Evolutionary conservation across 30 jellyfish, hydroid and myxozoan genomes (phyloP), one percentile per base, ranked within the genome.

Genomic region (Nemopilema nomurai): DNA sequence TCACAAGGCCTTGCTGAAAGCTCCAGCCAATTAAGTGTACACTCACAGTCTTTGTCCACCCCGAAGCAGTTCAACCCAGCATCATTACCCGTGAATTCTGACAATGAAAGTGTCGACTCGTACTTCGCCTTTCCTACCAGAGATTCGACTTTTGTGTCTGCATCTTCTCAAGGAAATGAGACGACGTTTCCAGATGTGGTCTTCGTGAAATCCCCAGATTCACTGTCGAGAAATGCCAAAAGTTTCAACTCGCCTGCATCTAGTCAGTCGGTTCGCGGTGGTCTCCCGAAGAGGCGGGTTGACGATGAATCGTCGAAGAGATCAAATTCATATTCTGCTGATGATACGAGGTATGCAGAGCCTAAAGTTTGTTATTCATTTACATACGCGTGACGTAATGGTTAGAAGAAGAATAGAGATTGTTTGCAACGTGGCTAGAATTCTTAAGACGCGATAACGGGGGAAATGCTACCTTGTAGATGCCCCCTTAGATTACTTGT

Each of bases 81-180:
- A 22, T 18, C 8, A 9, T 16, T 67, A 9, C 52, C 64, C 64
- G 25, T 32, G 49, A 74, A 71, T 23, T 83, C 92, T n/a, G 92
- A 83, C 32, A 73, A 23, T 18, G 92, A 83, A 62, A 83, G 92
- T 31, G 41, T 83, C 19, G 81, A 64, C 74, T 83, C 92, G 18
- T 83, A 83, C 77, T 65, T 53, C 18, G 80, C 65, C 16, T 74
- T 83, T n/a, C 92, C 92, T 28, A 51, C 28, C 18, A 49, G 67
- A 16, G 57, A 77, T 8, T 18, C 66, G 20, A 52, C 13, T 41
- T 41, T 41, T 6, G 57, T 13, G 13, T 41, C 63, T 24, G 20
- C 32, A 17, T 13, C 81, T 28, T 50, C 22, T 23, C 52, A 25
- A 25, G 16, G 63, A 9, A 71, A 28, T 28, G 81, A 33, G 22